Percentiles rank a stretch among this genome's conserved stretches.
These are phyloP conservation scores for Ctenicera cuprea DNA, from an alignment of 2,888 invertebrate species.

Conservation along the genomic window DNA sequence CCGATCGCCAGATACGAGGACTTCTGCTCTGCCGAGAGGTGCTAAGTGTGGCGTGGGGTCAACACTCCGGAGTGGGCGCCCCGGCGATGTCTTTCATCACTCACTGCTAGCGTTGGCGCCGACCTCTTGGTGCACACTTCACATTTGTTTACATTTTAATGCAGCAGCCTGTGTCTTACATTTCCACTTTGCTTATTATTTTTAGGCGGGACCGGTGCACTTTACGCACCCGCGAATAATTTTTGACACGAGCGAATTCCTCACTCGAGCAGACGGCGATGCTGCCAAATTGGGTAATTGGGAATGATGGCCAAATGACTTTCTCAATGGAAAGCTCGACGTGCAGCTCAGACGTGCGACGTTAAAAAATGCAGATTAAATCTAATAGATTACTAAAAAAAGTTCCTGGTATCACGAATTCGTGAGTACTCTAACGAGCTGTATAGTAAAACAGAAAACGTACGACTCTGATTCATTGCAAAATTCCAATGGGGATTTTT, in stretches of 20 bases:
- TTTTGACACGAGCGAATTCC: slow-evolving; percentile 21
- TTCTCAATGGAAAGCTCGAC: slow-evolving; percentile 3
- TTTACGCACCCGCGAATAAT: slow-evolving; percentile 22
- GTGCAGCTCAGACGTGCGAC: too few species aligned
- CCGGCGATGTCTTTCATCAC: slow-evolving; percentile 58
- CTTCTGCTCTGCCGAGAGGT: slow-evolving; percentile 51
- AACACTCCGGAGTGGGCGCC: slow-evolving; percentile 57
- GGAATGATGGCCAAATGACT: slow-evolving; percentile 5
- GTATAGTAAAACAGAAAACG: too few species aligned
- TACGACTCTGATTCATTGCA: background rate
- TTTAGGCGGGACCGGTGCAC: slow-evolving; percentile 30
- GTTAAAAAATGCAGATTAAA: background rate
- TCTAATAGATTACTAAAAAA: too few species aligned
- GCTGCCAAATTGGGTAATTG: slow-evolving; percentile 39
- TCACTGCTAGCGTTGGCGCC: slow-evolving; percentile 57
- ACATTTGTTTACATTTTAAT: slow-evolving; percentile 55
- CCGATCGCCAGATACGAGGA: slow-evolving; percentile 50
- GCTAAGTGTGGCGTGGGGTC: slow-evolving; percentile 58
- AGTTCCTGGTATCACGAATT: too few species aligned
- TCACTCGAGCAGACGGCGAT: background rate
- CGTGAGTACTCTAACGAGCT: too few species aligned
- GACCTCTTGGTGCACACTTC: slow-evolving; percentile 55
- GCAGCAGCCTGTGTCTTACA: slow-evolving; percentile 32
- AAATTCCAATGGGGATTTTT: background rate
- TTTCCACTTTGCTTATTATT: slow-evolving; percentile 38